phyloP scores from a whole-genome alignment of 2,797 vertebrate genomes.

The Allobates femoralis region DNA sequence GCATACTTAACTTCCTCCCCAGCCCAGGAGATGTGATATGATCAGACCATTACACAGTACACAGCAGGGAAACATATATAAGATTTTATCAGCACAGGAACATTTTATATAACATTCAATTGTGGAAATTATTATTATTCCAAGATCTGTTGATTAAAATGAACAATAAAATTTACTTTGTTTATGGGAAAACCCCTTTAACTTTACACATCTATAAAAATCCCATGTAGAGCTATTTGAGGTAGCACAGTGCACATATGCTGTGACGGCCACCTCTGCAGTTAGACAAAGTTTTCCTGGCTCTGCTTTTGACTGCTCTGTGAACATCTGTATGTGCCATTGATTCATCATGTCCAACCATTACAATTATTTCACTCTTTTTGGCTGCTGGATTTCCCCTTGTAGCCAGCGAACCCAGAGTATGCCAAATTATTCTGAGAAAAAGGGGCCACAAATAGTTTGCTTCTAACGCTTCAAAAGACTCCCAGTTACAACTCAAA shows the following conservation, averaged over 20 bases:
- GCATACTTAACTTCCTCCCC: no score
- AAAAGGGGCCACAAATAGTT: constrained; percentile 18
- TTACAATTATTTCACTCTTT: constrained; percentile 17
- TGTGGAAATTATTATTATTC: no score
- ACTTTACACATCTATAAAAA: neutral
- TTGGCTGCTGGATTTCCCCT: constrained; percentile 26
- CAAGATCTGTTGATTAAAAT: no score
- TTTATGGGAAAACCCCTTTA: no score
- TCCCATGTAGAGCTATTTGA: neutral
- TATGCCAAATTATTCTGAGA: constrained; percentile 17
- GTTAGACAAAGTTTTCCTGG: constrained; percentile 14
- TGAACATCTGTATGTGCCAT: constrained; percentile 27
- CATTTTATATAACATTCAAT: no score
- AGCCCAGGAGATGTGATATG: no score
- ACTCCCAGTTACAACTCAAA: neutral
- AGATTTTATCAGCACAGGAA: no score
- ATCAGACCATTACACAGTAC: no score
- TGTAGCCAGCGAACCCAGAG: constrained; percentile 1
- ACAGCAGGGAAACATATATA: no score
- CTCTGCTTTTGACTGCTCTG: neutral
- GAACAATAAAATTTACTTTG: no score
- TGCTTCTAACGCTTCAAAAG: neutral
- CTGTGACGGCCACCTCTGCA: neutral
- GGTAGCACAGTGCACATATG: neutral
- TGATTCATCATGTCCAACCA: constrained; percentile 13